A percentile compares a stretch with the other conserved stretches of the same genome.
Evolutionary conservation across 2,113 vertebrate species (phyloP).

Genomic region (Petromus typicus): DNA sequence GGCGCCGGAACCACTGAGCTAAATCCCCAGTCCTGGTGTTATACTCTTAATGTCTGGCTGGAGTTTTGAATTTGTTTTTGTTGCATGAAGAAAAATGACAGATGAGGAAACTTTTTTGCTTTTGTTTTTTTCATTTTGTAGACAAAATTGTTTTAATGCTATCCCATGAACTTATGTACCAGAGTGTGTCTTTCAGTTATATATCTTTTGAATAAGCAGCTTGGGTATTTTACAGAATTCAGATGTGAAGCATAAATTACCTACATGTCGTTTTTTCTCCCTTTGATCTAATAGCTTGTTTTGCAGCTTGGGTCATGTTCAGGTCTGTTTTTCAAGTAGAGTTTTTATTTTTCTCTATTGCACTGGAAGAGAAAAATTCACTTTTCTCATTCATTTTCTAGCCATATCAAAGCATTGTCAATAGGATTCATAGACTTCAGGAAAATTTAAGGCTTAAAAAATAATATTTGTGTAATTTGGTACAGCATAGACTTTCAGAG

Average conservation of each 20-base stretch:
- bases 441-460: constrained; percentile 52
- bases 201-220: constrained; percentile 31
- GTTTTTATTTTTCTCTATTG: constrained; percentile 62
- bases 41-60: not conserved
- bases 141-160: constrained; percentile 52
- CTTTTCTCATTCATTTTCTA: constrained; percentile 45
- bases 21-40: not conserved
- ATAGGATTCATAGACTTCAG: constrained; percentile 42
- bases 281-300: constrained; percentile 45
- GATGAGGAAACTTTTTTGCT: not conserved
- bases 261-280: constrained; percentile 36
- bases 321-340: constrained; percentile 52
- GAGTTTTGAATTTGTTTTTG: constrained; percentile 47
- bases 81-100: constrained; percentile 41
- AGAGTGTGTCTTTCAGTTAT: constrained; percentile 22
- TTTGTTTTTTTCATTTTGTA: not conserved
- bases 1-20: too few species aligned
- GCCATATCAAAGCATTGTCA: constrained; percentile 25
- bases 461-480: not conserved
- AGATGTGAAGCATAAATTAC: not conserved
- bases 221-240: not conserved
- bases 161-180: not conserved
- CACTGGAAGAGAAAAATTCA: constrained; percentile 54
- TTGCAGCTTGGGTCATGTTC: constrained; percentile 51
- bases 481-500: not conserved